Evolutionary conservation across 2,113 vertebrate genomes (phyloP).

Genomic region (Gallinago jamesoni): DNA sequence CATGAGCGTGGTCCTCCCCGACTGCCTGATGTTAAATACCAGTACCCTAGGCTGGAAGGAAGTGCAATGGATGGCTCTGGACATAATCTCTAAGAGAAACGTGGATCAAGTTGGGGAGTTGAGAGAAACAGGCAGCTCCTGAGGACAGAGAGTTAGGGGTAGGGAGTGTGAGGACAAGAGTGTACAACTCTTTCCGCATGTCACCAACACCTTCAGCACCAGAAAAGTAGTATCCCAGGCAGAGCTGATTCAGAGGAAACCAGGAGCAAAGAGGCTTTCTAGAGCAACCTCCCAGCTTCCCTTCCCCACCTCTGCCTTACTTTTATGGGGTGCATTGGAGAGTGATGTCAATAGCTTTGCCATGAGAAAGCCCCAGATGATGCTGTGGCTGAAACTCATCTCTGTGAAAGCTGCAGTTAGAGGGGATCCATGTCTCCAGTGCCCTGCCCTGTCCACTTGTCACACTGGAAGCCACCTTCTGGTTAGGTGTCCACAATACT

Average conservation of each 20-base stretch:
- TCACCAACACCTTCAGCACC: not conserved
- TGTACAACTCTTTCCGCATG: fast-evolving
- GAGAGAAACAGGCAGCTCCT: not conserved
- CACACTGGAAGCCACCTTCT: not conserved
- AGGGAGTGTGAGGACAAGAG: not conserved
- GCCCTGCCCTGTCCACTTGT: not conserved
- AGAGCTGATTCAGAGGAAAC: not conserved
- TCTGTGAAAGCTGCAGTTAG: not conserved
- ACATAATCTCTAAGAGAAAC: not conserved
- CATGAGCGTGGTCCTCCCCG: not conserved
- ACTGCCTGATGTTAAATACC: not conserved
- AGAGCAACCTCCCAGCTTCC: not conserved
- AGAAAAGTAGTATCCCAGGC: not conserved
- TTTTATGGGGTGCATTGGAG: not conserved
- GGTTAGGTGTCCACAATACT: not conserved
- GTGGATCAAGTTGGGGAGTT: not conserved
- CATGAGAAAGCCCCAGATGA: not conserved
- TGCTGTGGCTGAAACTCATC: not conserved
- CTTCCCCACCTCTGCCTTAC: not conserved
- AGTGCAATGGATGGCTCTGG: not conserved
- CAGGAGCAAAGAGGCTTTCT: not conserved
- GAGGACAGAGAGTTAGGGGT: not conserved
- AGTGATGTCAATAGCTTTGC: not conserved
- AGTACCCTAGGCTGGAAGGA: not conserved
- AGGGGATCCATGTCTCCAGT: fast-evolving